Conservation (phyloP, 2,888 invertebrate species). For the Acleris cristana region DNA sequence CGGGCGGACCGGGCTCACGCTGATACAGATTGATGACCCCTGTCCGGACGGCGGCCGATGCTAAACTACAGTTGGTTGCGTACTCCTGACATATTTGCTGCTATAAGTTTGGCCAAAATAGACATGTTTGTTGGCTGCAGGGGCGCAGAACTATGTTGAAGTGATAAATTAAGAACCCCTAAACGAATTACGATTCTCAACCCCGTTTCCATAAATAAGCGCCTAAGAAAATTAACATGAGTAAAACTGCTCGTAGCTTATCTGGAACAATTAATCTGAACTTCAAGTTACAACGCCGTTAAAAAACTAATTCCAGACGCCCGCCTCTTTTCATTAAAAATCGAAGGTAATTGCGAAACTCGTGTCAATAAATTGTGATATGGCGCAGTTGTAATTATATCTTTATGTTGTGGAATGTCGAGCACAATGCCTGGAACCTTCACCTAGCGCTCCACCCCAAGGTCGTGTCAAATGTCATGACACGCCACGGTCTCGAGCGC, state of each 20-base stretch:
- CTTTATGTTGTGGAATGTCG: slow-evolving; percentile 37
- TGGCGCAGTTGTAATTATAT: slow-evolving; percentile 42
- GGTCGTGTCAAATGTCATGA: slow-evolving; percentile 61
- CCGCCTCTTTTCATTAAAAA: slow-evolving; percentile 50
- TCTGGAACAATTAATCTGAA: slow-evolving; percentile 27
- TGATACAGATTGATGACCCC: slow-evolving; percentile 63
- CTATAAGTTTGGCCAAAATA: slow-evolving; percentile 33
- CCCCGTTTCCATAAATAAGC: background rate
- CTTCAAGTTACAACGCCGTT: slow-evolving; percentile 52
- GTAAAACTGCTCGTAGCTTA: slow-evolving; percentile 11
- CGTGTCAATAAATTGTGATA: slow-evolving; percentile 43
- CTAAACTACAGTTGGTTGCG: slow-evolving; percentile 35
- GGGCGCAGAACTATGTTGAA: slow-evolving; percentile 5
- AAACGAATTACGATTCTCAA: background rate
- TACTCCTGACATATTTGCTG: slow-evolving; percentile 33
- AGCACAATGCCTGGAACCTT: slow-evolving; percentile 42
- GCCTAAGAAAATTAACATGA: background rate
- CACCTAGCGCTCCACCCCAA: slow-evolving; percentile 49
- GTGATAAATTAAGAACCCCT: slow-evolving; percentile 17
- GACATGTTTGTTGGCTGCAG: slow-evolving; percentile 29
- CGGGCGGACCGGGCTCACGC: slow-evolving; percentile 48
- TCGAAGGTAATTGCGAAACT: slow-evolving; percentile 44
- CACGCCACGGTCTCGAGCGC: slow-evolving; percentile 33
- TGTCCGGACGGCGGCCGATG: slow-evolving; percentile 37
- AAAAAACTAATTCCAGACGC: slow-evolving; percentile 42